These are phyloP conservation scores for Euura saliciscinereae DNA, from an alignment of 1,140 invertebrate genomes.

Conservation along the genomic window DNA sequence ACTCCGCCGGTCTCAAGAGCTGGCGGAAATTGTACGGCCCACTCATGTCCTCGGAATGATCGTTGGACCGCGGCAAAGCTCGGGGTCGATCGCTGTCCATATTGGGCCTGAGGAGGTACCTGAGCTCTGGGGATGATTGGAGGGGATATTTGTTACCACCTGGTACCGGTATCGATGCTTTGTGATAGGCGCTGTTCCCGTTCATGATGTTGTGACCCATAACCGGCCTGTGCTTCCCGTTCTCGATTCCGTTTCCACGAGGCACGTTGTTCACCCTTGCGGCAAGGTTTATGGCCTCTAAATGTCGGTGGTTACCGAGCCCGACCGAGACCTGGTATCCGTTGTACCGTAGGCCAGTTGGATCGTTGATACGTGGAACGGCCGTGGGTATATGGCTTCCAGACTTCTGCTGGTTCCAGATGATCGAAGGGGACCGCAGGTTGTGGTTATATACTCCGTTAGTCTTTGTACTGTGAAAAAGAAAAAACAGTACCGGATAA, in stretches of 20 bases:
- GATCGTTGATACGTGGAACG: conserved; percentile 48
- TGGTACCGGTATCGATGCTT: neutral
- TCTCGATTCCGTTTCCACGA: conserved; percentile 16
- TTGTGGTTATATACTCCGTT: conserved; percentile 45
- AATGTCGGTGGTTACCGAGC: conserved; percentile 17
- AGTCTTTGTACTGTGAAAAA: conserved; percentile 52
- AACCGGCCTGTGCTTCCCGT: conserved; percentile 23
- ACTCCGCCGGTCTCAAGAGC: conserved; percentile 69
- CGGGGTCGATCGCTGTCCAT: conserved; percentile 51
- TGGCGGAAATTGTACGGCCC: conserved; percentile 76
- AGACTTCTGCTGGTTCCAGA: conserved; percentile 20
- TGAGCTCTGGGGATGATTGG: conserved; percentile 55
- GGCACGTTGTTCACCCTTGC: conserved; percentile 23
- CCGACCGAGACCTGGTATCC: conserved; percentile 12
- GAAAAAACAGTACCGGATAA: too few relatives aligned
- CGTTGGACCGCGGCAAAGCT: conserved; percentile 27
- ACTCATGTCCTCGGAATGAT: conserved; percentile 63
- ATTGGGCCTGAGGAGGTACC: conserved; percentile 60
- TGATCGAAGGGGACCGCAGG: conserved; percentile 30
- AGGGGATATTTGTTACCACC: conserved; percentile 40
- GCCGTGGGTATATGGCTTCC: conserved; percentile 23
- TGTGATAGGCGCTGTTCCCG: conserved; percentile 15
- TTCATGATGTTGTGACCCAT: conserved; percentile 26
- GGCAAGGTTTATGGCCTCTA: conserved; percentile 17
- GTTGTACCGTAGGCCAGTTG: conserved; percentile 42